A percentile compares a stretch with the other conserved stretches of the same genome.
Conservation (phyloP, 2,113 vertebrate genomes). For the Theristicus caerulescens region DNA sequence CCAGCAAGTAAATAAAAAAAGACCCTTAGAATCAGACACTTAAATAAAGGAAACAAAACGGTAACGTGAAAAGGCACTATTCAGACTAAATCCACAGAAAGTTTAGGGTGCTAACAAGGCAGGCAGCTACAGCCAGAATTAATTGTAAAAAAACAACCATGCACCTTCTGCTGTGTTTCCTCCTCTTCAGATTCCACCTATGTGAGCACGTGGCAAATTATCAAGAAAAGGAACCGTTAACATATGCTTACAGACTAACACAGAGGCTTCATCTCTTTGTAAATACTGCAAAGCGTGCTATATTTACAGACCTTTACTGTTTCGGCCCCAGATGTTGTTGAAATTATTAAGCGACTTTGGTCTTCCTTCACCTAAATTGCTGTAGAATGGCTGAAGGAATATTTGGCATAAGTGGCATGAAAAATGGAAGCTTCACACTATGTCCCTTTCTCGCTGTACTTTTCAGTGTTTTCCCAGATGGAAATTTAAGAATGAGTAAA, state of each 20-base stretch:
- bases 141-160: conserved; percentile 42
- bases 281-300: conserved; percentile 40
- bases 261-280: conserved; percentile 24
- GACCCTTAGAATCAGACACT: conserved; percentile 4
- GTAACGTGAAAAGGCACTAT: conserved; percentile 28
- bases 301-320: conserved; percentile 83
- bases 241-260: background rate
- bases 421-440: conserved; percentile 73
- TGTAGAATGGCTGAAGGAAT: conserved; percentile 62
- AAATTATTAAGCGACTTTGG: conserved; percentile 67
- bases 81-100: conserved; percentile 41
- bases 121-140: conserved; percentile 40
- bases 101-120: conserved; percentile 1
- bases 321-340: conserved; percentile 56
- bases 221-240: conserved; percentile 50
- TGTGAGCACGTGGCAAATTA: conserved; percentile 12
- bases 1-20: conserved; percentile 53
- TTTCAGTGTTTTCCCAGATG: background rate
- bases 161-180: conserved; percentile 69
- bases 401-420: conserved; percentile 81
- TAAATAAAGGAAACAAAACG: conserved; percentile 55
- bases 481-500: conserved; percentile 21
- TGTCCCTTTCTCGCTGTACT: conserved; percentile 2
- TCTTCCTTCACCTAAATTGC: conserved; percentile 66
- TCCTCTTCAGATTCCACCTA: conserved; percentile 74